These are phyloP conservation scores for Phoxinus phoxinus DNA, from an alignment of 2,113 vertebrate species.

Conservation along the genomic window DNA sequence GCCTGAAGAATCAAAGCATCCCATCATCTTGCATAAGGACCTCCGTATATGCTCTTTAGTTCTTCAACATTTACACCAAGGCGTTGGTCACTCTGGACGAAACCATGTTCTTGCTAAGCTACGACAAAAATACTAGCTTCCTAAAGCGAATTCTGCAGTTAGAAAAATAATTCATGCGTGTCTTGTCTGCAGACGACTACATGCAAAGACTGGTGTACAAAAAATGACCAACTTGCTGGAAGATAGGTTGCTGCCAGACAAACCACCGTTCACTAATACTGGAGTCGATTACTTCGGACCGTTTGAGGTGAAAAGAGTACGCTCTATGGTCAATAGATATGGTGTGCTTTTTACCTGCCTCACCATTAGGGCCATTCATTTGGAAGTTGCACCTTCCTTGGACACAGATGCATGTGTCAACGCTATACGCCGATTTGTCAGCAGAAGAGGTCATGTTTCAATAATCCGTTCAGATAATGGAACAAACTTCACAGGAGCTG, in stretches of 20 bases:
- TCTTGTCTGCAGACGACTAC: not conserved
- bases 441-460: conserved; percentile 2
- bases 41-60: not conserved
- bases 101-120: not conserved
- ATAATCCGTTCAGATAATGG: not conserved
- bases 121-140: not conserved
- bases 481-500: not conserved
- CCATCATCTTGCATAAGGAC: not conserved
- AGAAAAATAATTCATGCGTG: not conserved
- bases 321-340: not conserved
- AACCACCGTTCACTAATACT: not conserved
- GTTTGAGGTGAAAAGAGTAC: not conserved
- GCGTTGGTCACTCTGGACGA: not conserved
- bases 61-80: not conserved
- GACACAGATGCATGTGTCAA: not conserved
- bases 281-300: not conserved
- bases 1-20: not conserved
- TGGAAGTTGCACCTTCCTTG: not conserved
- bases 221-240: not conserved
- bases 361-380: not conserved
- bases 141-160: not conserved
- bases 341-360: not conserved
- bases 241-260: not conserved
- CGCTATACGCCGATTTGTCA: not conserved
- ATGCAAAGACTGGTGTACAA: not conserved